Base-by-base conservation (phyloP, 2,113 vertebrate species). In the Cinclus cinclus region DNA sequence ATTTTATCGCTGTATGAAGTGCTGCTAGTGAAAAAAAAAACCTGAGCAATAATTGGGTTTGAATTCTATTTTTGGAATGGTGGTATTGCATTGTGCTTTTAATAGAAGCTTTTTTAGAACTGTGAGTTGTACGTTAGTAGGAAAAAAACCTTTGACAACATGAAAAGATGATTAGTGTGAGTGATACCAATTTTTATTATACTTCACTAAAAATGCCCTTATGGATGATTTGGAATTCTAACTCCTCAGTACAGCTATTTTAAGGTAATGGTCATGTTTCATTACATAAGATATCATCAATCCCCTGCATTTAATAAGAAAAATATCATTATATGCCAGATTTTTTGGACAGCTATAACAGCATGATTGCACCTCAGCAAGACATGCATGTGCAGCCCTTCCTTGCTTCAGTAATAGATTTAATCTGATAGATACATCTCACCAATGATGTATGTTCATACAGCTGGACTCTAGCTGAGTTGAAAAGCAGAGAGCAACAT, bases 1-100 rank as follows among this genome's bases (percentile, higher is more conserved):
- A 35, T 93, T 96, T 77, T 83, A 70, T 59, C 92, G 39, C 71
- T 70, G 18, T 94, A 63, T 83, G 46, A 95, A 90, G 33, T 81
- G 24, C 50, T 90, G 33, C 70, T 85, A 42, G 28, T 60, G 46
- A 83, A 68, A 87, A 82, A 30, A 58, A 30, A 50, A 33, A 50
- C 9, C 46, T 15, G 31, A 83, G 16, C 52, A 83, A 80, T 92
- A 67, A 70, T 74, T 70, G 7, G 46, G 7, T 33, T 88, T 59
- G 35, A 87, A 68, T 83, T 93, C 47, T 89, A 2, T 59, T 89
- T 95, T 74, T 59, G 39, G 35, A 22, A 81, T 74, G 42, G 11
- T 81, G 24, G 9, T 81, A 70, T 70, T 71, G 68, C 30, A 87
- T 47, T 92, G 35, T 4, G 3, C 13, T 70, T 17, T 81, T 93